phyloP scores from a whole-genome alignment of 2,797 vertebrate genomes.

The Tapirus indicus region DNA sequence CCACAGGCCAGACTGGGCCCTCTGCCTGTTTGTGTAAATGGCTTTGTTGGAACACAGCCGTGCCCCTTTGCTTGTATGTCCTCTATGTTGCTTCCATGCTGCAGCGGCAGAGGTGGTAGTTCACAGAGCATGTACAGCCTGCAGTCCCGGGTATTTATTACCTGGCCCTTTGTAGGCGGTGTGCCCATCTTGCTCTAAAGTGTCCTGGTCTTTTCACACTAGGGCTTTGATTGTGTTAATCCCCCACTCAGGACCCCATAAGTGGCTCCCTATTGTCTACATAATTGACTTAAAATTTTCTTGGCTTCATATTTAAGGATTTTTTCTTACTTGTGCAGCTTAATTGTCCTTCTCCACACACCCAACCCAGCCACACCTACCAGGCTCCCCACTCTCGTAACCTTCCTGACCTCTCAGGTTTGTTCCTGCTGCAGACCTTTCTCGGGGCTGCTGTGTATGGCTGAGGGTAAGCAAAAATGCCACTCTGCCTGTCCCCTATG shows the following conservation, averaged over 20 bases:
- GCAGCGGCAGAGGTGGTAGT: accelerated
- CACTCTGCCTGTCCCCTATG: background rate
- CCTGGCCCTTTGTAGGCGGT: background rate
- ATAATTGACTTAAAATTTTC: background rate
- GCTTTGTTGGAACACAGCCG: background rate
- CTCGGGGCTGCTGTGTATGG: accelerated
- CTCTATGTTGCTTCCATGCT: background rate
- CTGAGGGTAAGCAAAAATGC: background rate
- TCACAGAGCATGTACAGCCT: accelerated
- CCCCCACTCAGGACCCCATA: background rate
- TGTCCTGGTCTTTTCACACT: background rate
- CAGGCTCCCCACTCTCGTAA: background rate
- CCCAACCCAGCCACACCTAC: background rate
- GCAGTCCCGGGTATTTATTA: background rate
- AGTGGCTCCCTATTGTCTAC: background rate
- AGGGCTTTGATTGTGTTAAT: background rate
- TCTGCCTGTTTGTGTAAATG: background rate
- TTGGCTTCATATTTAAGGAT: background rate
- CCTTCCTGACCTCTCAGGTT: accelerated
- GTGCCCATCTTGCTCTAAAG: background rate
- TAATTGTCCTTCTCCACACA: background rate
- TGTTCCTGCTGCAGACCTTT: no score
- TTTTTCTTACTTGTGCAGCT: background rate
- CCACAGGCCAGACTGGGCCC: background rate
- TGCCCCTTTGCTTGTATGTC: background rate